Evolutionary conservation across 2,113 vertebrate species (phyloP), one percentile per base, ranked within the genome.

Genomic region (Boulengeromyrus knoepffleri): DNA sequence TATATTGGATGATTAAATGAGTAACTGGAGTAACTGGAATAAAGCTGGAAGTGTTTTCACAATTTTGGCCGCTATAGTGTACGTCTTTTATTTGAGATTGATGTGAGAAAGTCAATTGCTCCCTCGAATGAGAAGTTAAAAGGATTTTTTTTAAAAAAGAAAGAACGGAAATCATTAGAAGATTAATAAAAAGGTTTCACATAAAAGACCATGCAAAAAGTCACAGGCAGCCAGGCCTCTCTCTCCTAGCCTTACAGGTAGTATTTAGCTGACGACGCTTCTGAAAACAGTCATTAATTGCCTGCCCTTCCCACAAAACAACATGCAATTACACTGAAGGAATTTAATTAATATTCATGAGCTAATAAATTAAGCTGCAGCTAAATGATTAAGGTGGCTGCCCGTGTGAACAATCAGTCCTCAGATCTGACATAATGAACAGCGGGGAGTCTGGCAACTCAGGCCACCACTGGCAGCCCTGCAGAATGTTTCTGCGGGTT

Each of bases 261-360:
- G 83, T 24, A 42, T 85, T 46, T 85, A 85, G 21, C 83, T 46
- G 42, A 46, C 24, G 3, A 46, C 19, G n/a, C 9, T 47, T 85
- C 19, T 47, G 77, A 39, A 83, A 83, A 47, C 83, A 85, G 83
- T 85, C 42, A 46, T n/a, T 85, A 47, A 85, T 85, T 85, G 39
- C 39, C 45, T 85, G 21, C 45, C 45, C 45, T 85, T 47, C 83
- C 83, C 83, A 46, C 42, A 85, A 24, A 47, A 45, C 83, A 85
- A 85, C 83, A 85, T 45, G 39, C 83, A 85, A 85, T 85, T 85
- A 85, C 15, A 46, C 21, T 85, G 83, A 46, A 85, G 83, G 83
- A 85, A 46, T 85, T 47, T 85, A 85, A 85, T 85, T 85, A 47
- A 85, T 45, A 85, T 45, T 85, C 83, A 85, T 46, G 39, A 47